Base-by-base conservation (phyloP, 2,888 invertebrate genomes). In the Erpobdella octoculata region DNA sequence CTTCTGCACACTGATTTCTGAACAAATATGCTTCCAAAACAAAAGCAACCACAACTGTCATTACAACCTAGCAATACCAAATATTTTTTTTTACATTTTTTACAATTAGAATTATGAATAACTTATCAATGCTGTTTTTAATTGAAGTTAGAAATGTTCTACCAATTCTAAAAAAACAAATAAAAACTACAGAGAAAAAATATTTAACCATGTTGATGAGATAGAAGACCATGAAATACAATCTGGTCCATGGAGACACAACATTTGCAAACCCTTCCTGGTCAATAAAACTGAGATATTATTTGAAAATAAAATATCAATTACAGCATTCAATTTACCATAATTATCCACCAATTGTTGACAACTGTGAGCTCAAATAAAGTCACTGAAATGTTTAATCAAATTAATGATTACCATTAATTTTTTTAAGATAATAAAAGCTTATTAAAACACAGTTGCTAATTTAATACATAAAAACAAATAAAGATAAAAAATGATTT, bases 171-270 rank as follows among this genome's bases (percentile, higher is more conserved):
- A n/a, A n/a, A n/a, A n/a, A n/a, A n/a, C n/a, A n/a, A n/a, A n/a
- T n/a, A n/a, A n/a, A n/a, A n/a, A n/a, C n/a, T 62, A 35, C 9
- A 33, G 33, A 28, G 28, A 62, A n/a, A 35, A 6, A 62, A 62
- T 25, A 31, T 28, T n/a, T 76, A 76, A 84, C 91, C 92, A 92
- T 91, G 70, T 91, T 92, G 78, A 90, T 89, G 67, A 93, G 85
- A 83, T 92, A 92, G 85, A 92, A 93, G 48, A 88, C 85, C 90
- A 92, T 92, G 81, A 93, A 92, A 81, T 90, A 93, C n/a, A 90
- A 83, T 76, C 92, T 86, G 71, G 89, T 89, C 83, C 89, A 89
- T 79, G 89, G 79, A 87, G 67, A 88, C 1, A 78, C 76, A n/a
- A 80, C 79, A 66, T 74, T 72, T 0, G 83, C 83, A 78, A 81